Conservation (phyloP, 2,797 vertebrate genomes). For the Gambelia wislizenii region DNA sequence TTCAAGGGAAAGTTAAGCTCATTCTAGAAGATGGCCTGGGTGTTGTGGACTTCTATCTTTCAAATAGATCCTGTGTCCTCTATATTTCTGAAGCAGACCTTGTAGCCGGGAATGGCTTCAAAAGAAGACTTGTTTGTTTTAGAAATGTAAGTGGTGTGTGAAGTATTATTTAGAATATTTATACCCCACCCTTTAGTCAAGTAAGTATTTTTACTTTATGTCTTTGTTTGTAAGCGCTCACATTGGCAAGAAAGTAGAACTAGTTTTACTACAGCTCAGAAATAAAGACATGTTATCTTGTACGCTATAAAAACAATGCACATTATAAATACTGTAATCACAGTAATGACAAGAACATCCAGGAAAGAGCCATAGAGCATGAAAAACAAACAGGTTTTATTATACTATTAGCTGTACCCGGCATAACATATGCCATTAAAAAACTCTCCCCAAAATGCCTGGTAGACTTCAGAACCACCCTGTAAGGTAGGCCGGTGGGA, state of each 20-base stretch:
- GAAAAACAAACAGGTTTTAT: too few relatives aligned
- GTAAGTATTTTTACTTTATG: not conserved
- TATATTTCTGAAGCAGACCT: slow-evolving; percentile 91
- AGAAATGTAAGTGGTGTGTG: slow-evolving; percentile 86
- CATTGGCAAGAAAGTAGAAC: not conserved
- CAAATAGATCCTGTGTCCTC: slow-evolving; percentile 85
- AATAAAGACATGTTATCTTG: not conserved
- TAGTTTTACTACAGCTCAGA: slow-evolving; percentile 11
- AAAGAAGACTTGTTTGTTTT: slow-evolving; percentile 87
- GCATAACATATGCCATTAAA: too few relatives aligned
- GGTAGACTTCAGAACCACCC: too few relatives aligned
- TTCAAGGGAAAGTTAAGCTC: slow-evolving; percentile 82
- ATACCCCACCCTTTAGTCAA: too few relatives aligned
- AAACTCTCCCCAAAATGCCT: too few relatives aligned
- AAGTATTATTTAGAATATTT: not conserved
- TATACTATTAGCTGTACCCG: too few relatives aligned
- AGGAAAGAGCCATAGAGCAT: too few relatives aligned
- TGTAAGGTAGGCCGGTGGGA: too few relatives aligned
- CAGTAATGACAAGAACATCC: too few relatives aligned
- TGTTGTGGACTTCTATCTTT: slow-evolving; percentile 89
- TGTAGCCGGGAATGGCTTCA: slow-evolving; percentile 86
- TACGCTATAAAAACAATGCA: not conserved
- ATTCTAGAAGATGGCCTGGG: slow-evolving; percentile 86
- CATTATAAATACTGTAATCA: too few relatives aligned
- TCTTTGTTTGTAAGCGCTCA: not conserved